Base-by-base conservation (phyloP, 2,888 invertebrate genomes). In the Hydraecia micacea region DNA sequence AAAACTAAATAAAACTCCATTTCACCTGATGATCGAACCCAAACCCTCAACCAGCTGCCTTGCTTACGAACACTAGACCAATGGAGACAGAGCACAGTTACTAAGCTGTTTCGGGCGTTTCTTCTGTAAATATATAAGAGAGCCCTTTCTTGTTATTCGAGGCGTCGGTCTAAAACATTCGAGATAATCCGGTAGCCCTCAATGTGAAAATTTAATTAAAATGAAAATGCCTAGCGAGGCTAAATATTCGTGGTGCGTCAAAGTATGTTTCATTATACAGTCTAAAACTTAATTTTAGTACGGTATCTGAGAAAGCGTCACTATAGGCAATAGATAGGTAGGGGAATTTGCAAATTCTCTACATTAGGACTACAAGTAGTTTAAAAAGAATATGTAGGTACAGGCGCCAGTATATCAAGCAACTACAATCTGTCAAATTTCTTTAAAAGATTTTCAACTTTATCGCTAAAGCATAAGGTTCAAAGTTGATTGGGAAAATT, bases 121-220 rank as follows among this genome's bases (percentile, higher is more conserved):
- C 39, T 74, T 67, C 72, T 58, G 69, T 73, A 82, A 84, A 79
- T 82, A 74, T 77, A 49, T 39, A 70, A 70, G 55, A 73, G 75
- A 74, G 68, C 77, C 49, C 80, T 82, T 82, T 81, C 82, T 89
- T 86, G 82, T 80, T 84, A 86, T 88, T 88, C 87, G 72, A 81
- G 66, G 77, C 81, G 71, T 81, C 70, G 63, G 80, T 81, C 80
- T 81, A 73, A 84, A 85, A 86, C 84, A 84, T 89, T 85, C 66
- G 82, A 78, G 78, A 81, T 86, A 88, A 86, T 82, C 81, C 80
- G 75, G 81, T 74, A 76, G 80, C 83, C 83, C 76, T 85, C 82
- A 87, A 67, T 87, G 87, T 87, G 80, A 76, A 91, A 91, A 90
- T 91, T 91, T 90, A 91, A 91, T 91, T 91, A 91, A 90, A 90